Evolutionary conservation across 1,140 invertebrate species (phyloP), one percentile per base, ranked within the genome.

Genomic region (Oryctes rhinoceros): DNA sequence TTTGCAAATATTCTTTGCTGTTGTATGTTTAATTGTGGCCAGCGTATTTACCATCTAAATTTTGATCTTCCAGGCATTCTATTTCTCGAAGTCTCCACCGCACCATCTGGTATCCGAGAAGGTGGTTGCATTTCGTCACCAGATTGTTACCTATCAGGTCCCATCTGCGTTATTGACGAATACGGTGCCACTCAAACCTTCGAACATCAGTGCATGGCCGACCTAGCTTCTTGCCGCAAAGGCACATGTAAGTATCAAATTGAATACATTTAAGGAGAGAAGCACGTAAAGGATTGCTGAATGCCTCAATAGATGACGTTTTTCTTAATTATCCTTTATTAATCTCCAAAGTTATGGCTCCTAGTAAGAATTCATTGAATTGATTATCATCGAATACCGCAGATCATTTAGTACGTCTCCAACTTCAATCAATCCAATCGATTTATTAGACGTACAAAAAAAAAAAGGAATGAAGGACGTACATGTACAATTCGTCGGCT

Each of bases 101-200:
- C 65, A 24, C 65, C 65, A 10, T 20, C 65, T 71, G 65, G 65
- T 71, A 71, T 71, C 11, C 65, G 65, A 35, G 65, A 71, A 35
- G 18, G 65, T 35, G 65, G 24, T 24, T 71, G 65, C n/a, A 71
- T 71, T 13, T 24, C 65, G 4, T 30, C 65, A 2, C 65, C 65
- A 10, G 65, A 71, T 15, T 71, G 65, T 35, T 24, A 71, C 20
- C 13, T 20, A 9, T 71, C 87, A 0, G 90, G 89, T 0, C 90
- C 90, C 0, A 88, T 91, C 0, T 91, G 90, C 81, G 89, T 88
- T 0, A 89, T 90, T 44, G 89, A 90, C 82, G 89, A 88, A 0
- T 84, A 88, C 0, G 90, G 90, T 18, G 87, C 89, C 0, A 89
- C 89, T 11, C 81, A 87, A 78, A 90, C 89, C 1, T 90, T 90